Evolutionary conservation across 2,113 vertebrate genomes (phyloP).

Genomic region (Piaya cayana): DNA sequence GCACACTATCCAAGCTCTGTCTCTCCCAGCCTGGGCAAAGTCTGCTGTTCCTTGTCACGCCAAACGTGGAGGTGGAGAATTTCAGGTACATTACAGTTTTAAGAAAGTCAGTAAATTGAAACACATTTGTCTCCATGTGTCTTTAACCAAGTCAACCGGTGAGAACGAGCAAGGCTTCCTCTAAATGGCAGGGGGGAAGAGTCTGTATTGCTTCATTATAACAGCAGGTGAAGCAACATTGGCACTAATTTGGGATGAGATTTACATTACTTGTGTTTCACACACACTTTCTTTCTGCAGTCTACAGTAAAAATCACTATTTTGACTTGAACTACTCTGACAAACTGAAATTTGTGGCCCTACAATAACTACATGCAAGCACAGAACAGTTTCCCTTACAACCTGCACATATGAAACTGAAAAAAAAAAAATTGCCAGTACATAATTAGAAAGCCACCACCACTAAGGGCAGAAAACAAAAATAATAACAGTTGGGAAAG

Average conservation of each 20-base stretch:
- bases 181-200: accelerated
- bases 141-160: not conserved
- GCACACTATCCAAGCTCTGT: not conserved
- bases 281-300: not conserved
- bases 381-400: not conserved
- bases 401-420: not conserved
- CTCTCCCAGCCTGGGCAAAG: not conserved
- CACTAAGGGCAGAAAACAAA: not conserved
- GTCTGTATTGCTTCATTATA: accelerated
- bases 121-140: not conserved
- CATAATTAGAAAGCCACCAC: not conserved
- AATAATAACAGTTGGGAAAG: not conserved
- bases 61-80: not conserved
- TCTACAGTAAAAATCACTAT: not conserved
- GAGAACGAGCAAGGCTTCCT: not conserved
- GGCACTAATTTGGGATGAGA: not conserved
- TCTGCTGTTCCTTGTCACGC: not conserved
- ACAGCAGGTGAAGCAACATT: not conserved
- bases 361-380: not conserved
- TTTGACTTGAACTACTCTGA: not conserved
- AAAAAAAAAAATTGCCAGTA: not conserved
- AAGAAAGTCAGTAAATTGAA: not conserved
- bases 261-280: not conserved
- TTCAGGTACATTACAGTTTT: not conserved
- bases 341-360: not conserved